Percentiles rank a stretch among this genome's conserved stretches.
These are phyloP conservation scores for Oxystoma pomonae DNA, from an alignment of 2,888 invertebrate species.

Conservation along the genomic window DNA sequence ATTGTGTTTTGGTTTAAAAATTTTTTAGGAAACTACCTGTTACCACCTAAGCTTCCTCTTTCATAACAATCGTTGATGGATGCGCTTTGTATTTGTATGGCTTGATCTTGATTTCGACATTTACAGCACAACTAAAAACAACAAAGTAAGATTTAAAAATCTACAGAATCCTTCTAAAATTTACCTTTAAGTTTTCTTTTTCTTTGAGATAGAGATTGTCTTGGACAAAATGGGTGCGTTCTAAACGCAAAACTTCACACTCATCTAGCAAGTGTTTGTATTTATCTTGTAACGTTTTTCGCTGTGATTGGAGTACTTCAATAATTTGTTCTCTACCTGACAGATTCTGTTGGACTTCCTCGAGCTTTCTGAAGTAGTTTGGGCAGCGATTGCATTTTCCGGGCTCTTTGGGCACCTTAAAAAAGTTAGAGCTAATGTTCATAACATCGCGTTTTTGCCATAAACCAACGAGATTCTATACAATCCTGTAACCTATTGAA, in stretches of 20 bases:
- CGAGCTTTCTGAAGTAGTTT: slow-evolving; percentile 17
- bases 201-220: slow-evolving; percentile 28
- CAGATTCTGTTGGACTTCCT: slow-evolving; percentile 30
- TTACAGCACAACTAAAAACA: not conserved
- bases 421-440: not conserved
- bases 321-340: slow-evolving; percentile 34
- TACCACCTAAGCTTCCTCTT: too few species aligned
- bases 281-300: slow-evolving; percentile 31
- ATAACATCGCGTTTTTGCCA: too few species aligned
- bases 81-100: not conserved
- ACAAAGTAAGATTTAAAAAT: not conserved
- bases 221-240: slow-evolving; percentile 28
- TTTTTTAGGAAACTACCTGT: too few species aligned
- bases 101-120: not conserved
- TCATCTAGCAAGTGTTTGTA: slow-evolving; percentile 33
- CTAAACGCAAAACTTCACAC: slow-evolving; percentile 31
- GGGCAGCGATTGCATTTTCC: slow-evolving; percentile 13
- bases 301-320: slow-evolving; percentile 30
- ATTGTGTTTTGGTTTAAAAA: too few species aligned
- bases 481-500: too few species aligned
- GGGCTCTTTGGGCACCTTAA: not conserved
- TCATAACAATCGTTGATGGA: too few species aligned
- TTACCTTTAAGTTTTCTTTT: slow-evolving; percentile 2
- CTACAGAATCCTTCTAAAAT: not conserved
- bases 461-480: too few species aligned